Base-by-base conservation (phyloP, 2,113 vertebrate species). In the Eonycteris spelaea region DNA sequence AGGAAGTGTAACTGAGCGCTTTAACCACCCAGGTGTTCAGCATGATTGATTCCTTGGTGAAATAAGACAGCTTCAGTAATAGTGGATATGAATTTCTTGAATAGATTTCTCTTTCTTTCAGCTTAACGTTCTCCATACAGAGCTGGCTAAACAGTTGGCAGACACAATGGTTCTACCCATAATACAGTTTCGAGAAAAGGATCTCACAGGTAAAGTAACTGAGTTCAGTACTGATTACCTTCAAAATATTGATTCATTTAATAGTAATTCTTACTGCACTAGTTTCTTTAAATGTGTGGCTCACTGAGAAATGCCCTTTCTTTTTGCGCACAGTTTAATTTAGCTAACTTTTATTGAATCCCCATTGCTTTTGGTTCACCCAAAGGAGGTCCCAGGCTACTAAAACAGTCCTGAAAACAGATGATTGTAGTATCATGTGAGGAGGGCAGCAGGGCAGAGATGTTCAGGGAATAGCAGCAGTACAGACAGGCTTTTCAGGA, bases 151-250 rank as follows among this genome's bases (percentile, higher is more conserved):
- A 91, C 99, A 99, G 98, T 98, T 99, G 98, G 99, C 99, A 11
- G 99, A 99, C 98, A 99, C 99, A 73, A 99, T 99, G 99, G 98
- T 99, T 93, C 99, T 99, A 92, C 99, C 99, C 73, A 98, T 99
- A 97, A 99, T 99, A 97, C 99, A 99, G 16, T 99, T 99, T 97
- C 98, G 99, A 97, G 99, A 99, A 98, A 99, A 99, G 93, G 99
- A 99, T 97, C 99, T 99, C 89, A 99, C 99, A 98, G 99, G 99
- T 99, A 99, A 96, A 91, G 57, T 91, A 30, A 77, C 92, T 67
- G 65, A 71, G 11, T 48, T 90, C 45, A 28, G 1, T 35, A 28
- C 57, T n/a, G 8, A 1, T 45, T 63, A 35, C 19, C 40, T 78
- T 67, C 71, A 70, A 28, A 82, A 61, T 30, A 61, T 63, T 79